Percentiles rank a stretch among this genome's conserved stretches.
Evolutionary conservation across 2,113 vertebrate genomes (phyloP).

Genomic region (Crocuta crocuta): DNA sequence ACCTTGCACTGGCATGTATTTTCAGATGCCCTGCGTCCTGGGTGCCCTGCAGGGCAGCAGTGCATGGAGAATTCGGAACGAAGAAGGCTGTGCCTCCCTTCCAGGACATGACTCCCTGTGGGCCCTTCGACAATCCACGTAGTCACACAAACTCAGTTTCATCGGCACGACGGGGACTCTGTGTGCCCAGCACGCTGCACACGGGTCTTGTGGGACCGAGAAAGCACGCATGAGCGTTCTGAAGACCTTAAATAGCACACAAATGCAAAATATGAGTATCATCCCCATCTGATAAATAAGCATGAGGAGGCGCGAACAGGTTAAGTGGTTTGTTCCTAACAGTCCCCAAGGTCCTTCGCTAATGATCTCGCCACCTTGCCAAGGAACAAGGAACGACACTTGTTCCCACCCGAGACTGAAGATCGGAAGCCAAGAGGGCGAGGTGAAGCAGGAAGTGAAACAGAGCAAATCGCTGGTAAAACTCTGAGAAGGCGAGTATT

Average conservation of each 20-base stretch:
- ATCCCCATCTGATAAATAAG: rapidly evolving
- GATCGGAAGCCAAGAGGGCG: background rate
- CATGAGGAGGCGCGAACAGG: background rate
- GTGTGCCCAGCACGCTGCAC: background rate
- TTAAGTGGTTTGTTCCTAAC: too few relatives aligned
- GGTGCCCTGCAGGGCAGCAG: background rate
- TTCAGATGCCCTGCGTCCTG: background rate
- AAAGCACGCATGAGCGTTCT: rapidly evolving
- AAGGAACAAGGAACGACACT: background rate
- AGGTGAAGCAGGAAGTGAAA: background rate
- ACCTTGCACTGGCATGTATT: background rate
- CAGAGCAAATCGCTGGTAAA: background rate
- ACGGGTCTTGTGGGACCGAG: background rate
- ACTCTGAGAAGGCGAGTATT: background rate
- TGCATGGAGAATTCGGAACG: too few relatives aligned
- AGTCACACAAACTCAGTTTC: background rate
- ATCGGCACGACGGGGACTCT: rapidly evolving
- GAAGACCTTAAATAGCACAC: background rate
- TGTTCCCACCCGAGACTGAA: background rate
- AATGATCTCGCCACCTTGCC: background rate
- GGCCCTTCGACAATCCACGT: background rate
- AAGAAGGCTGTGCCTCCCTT: background rate
- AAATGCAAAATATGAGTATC: background rate
- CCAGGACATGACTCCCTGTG: background rate
- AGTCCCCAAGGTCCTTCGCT: background rate